Base-by-base conservation (phyloP, 2,888 invertebrate species). In the Pterostichus niger region DNA sequence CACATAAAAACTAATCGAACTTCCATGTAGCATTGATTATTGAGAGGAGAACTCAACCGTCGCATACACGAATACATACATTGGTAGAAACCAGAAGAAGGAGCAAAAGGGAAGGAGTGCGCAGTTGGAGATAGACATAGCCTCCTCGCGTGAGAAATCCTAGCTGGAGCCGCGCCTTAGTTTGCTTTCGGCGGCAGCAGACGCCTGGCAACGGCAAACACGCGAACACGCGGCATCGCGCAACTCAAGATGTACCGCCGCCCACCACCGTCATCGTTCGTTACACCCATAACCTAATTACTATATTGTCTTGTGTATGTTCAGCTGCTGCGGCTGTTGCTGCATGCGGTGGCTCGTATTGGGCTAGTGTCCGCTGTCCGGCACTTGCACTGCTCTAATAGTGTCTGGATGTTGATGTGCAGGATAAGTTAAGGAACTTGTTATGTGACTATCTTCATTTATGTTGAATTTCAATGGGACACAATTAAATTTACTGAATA, bases 141-240 rank as follows among this genome's bases (percentile, higher is more conserved):
- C 7, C n/a, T 52, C 52, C 52, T 52, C 52, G 15, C 15, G 59
- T 44, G 35, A 35, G 35, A 59, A 46, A n/a, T 33, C 71, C 81
- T 54, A 73, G 81, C 33, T 52, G 35, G 71, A 81, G 73, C 81
- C 81, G 81, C 81, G 81, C 81, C 81, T 81, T 81, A 81, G 81
- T 81, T 81, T 81, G 73, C 81, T 81, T 71, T 46, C 64, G 49
- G 78, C 17, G 46, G 64, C 80, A 54, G 35, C 54, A 54, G 40
- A 54, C 24, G 81, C 54, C 81, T 71, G 81, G 81, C 81, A 81
- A 73, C 73, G 73, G 71, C 80, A 80, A 80, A 80, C 68, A 80
- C 80, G 40, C 68, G 49, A n/a, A 3, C 76, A 9, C 13, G 11
- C 79, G 15, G 33, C 80, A 10, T 52, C 49, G 11, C 64, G 31